Percentiles rank a stretch among this genome's conserved stretches.
phyloP scores from a whole-genome alignment of 2,888 invertebrate species.

The Sarcophaga caerulescens region DNA sequence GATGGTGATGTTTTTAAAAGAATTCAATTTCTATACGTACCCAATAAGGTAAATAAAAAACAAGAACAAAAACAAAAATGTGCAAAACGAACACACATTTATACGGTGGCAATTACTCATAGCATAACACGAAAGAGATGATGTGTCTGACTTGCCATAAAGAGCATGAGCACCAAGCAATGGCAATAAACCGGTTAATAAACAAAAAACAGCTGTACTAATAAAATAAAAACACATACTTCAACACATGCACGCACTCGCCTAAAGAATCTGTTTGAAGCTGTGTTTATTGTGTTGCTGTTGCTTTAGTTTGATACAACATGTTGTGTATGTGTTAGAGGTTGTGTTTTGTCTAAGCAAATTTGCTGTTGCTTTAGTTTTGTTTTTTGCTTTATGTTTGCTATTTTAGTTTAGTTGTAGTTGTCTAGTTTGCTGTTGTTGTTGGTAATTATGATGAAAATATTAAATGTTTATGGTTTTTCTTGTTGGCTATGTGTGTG shows the following conservation, averaged over 20 bases:
- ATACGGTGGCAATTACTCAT: neutral
- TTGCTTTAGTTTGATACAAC: neutral
- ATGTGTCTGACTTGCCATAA: no score
- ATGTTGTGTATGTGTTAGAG: neutral
- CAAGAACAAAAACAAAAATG: neutral
- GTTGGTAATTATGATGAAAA: slow-evolving; percentile 49
- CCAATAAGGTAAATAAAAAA: neutral
- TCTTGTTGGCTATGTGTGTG: neutral
- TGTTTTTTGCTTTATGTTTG: neutral
- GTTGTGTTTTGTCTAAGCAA: slow-evolving; percentile 61
- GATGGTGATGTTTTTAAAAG: neutral
- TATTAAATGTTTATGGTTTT: slow-evolving; percentile 56
- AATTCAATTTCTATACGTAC: no score
- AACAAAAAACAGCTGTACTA: slow-evolving; percentile 60
- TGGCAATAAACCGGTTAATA: slow-evolving; percentile 39
- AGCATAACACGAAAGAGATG: neutral
- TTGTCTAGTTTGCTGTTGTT: slow-evolving; percentile 30
- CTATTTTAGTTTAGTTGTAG: slow-evolving; percentile 13
- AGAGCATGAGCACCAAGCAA: no score
- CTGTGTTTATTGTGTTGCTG: slow-evolving; percentile 21
- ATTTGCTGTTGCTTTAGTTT: no score
- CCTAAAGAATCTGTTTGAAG: slow-evolving; percentile 2
- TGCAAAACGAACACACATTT: slow-evolving; percentile 15
- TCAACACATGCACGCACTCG: neutral
- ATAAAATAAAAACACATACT: neutral